Base-by-base conservation (phyloP, 2,888 invertebrate genomes). In the Caradrina clavipalpis region DNA sequence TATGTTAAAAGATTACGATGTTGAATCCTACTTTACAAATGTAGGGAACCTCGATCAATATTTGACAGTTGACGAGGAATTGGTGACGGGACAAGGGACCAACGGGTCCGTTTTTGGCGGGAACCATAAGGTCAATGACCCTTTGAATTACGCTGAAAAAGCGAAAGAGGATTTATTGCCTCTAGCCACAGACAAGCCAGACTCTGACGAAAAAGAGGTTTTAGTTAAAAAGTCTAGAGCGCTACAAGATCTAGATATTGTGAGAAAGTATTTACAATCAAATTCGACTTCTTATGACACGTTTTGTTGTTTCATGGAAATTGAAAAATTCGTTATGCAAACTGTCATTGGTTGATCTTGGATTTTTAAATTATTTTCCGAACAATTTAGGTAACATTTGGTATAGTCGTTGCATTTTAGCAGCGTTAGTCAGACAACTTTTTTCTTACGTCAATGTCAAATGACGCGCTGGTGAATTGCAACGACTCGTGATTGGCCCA, bases 31-130 rank as follows among this genome's bases (percentile, higher is more conserved):
- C 61, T 91, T 72, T 45, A 84, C 85, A 0, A 85, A 88, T 53
- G 10, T 87, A 13, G 35, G 76, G 0, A 71, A 81, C 51, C 70
- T 91, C 5, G 90, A 91, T 17, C 86, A 86, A 66, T 91, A 89
- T 85, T 74, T 91, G 71, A 88, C 87, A 0, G 91, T 91, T 0
- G 91, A 91, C 6, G 91, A 91, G 42, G 90, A 91, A 53, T 56
- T 89, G 5, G 79, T 91, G 5, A 90, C 88, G 0, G 91, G 88
- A 0, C 89, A 90, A 72, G 91, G 91, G 0, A 90, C 91, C 0
- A 90, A 90, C 17, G 81, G 85, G 0, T 90, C 90, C 0, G 89
- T 91, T 0, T 91, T 91, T 39, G 91, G 90, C 4, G 91, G 91
- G 0, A 91, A 90, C 55, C 91, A 90, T 62, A 89, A 85, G 74